Base-by-base conservation (phyloP, 1,140 invertebrate genomes). In the Pseudomyrmex concolor region DNA sequence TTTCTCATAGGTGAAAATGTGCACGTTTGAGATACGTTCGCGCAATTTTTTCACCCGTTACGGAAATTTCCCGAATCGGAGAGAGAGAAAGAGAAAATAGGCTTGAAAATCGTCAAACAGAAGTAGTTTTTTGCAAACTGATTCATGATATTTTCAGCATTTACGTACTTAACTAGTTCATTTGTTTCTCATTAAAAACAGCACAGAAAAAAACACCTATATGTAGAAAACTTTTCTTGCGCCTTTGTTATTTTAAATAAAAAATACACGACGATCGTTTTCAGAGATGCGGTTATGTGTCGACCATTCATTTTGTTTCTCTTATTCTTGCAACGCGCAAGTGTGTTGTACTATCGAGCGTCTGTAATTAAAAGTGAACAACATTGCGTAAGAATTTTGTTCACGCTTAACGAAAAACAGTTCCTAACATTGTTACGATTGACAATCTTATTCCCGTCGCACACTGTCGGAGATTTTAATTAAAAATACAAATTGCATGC, bases 401-500 rank as follows among this genome's bases (percentile, higher is more conserved):
- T 63, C 19, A 22, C 66, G 76, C 22, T 70, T 71, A 59, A 80
- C 76, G 22, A 70, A 80, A 80, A 43, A 71, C 34, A 70, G 54
- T 78, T 59, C 15, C 15, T 22, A 19, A n/a, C 45, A 19, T 70
- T 48, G 66, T 59, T 59, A 71, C 59, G 54, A 80, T 71, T 80
- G 76, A 80, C 76, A 80, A 80, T 80, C 59, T 80, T 59, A 80
- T 80, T 59, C 66, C 67, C 7, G 76, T 15, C 43, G 15, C n/a
- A 17, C 17, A 9, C 10, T 43, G 12, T 59, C 19, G 43, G 66
- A 80, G 34, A 34, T 34, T 71, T 80, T 80, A 80, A 80, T 80
- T 80, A 80, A 80, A 80, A 80, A 80, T 80, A 80, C 76, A 80
- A 80, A 80, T 80, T 70, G 76, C 54, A n/a, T 22, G 54, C 9